Evolutionary conservation across 1,140 invertebrate species (phyloP).

Genomic region (Charaxes varanes): DNA sequence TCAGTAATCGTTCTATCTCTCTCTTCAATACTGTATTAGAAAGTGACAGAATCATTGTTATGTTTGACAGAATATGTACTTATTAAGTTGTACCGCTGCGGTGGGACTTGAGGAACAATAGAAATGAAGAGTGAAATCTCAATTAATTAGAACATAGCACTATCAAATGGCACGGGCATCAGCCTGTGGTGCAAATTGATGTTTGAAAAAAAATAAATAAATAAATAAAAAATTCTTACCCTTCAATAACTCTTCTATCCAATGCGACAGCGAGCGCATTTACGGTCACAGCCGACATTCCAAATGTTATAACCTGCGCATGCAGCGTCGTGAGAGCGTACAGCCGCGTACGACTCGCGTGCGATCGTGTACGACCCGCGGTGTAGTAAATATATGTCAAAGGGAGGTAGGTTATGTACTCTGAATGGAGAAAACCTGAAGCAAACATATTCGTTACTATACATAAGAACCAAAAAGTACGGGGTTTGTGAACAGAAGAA

Average conservation of each 20-base stretch:
- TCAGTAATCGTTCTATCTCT: no score
- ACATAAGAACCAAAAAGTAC: no score
- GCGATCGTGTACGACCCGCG: constrained; percentile 18
- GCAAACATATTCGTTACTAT: no score
- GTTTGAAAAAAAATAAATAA: no score
- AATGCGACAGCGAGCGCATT: constrained; percentile 22
- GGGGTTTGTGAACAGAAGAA: no score
- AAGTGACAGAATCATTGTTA: no score
- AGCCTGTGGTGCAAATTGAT: no score
- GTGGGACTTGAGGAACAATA: background rate
- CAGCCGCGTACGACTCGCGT: constrained; percentile 17
- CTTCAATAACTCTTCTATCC: constrained; percentile 28
- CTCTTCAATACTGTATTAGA: no score
- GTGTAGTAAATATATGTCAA: constrained; percentile 27
- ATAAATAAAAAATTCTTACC: no score
- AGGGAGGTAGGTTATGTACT: constrained; percentile 23
- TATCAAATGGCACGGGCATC: no score
- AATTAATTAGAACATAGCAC: no score
- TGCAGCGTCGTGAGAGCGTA: constrained; percentile 26
- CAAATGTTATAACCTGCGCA: constrained; percentile 22
- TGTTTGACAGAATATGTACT: background rate
- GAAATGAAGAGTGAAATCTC: no score
- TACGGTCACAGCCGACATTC: constrained; percentile 22
- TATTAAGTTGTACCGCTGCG: constrained; percentile 9
- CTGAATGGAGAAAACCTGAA: constrained; percentile 25